Percentiles rank a stretch among this genome's conserved stretches.
Conservation (phyloP, 2,797 vertebrate genomes). For the Tauraco hartlaubi region DNA sequence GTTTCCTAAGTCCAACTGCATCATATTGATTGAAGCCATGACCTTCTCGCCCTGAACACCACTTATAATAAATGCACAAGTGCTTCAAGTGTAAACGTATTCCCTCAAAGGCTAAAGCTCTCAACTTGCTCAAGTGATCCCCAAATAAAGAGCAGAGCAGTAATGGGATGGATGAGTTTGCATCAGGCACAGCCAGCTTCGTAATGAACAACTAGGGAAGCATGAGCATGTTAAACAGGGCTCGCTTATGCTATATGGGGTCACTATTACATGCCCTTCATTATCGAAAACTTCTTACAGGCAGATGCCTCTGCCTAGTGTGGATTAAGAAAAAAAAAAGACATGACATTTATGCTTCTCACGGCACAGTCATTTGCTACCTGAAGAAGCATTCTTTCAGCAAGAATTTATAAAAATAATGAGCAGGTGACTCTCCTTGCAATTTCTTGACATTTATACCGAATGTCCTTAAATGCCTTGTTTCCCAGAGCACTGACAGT, state of each 20-base stretch:
- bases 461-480: not conserved
- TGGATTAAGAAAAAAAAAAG: not conserved
- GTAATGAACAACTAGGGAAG: not conserved
- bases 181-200: not conserved
- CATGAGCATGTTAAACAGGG: not conserved
- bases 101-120: not conserved
- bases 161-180: not conserved
- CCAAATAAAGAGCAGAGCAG: not conserved
- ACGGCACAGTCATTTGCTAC: not conserved
- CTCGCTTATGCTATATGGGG: not conserved
- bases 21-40: not conserved
- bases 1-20: not conserved
- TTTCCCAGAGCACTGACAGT: not conserved
- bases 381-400: constrained; percentile 21
- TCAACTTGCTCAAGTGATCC: not conserved
- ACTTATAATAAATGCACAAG: not conserved
- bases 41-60: not conserved
- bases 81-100: not conserved
- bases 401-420: constrained; percentile 45
- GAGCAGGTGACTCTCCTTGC: constrained; percentile 26
- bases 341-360: constrained; percentile 16
- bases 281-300: not conserved
- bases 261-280: constrained; percentile 22
- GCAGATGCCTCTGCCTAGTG: constrained; percentile 8
- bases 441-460: constrained; percentile 53